Conservation (phyloP, 2,888 invertebrate genomes). For the Drosophila algonquin region DNA sequence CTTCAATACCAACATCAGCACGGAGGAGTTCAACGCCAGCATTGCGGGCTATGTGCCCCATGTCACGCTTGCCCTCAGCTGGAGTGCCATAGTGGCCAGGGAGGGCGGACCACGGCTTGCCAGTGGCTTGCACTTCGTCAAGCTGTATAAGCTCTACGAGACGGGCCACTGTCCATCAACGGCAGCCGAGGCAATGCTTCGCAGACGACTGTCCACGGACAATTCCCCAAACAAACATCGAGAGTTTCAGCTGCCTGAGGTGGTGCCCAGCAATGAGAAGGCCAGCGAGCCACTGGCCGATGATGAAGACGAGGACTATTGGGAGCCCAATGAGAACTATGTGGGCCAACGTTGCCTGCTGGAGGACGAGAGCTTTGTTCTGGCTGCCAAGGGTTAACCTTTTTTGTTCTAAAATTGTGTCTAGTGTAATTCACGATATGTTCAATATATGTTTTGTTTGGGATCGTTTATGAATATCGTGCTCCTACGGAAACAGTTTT, state of each 20-base stretch:
- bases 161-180: conserved; percentile 76
- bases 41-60: conserved; percentile 80
- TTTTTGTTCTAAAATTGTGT: conserved; percentile 10
- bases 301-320: conserved; percentile 80
- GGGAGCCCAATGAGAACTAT: conserved; percentile 82
- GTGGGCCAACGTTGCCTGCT: conserved; percentile 82
- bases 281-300: conserved; percentile 63
- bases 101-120: conserved; percentile 68
- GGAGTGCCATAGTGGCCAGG: conserved; percentile 80
- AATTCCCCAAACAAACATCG: conserved; percentile 35
- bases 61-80: conserved; percentile 80
- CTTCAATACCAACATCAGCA: conserved; percentile 78
- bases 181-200: conserved; percentile 19
- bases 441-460: conserved; percentile 1
- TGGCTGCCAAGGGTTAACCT: conserved; percentile 70
- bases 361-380: conserved; percentile 80
- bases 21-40: conserved; percentile 83
- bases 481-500: not conserved
- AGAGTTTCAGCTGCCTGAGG: conserved; percentile 62
- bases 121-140: conserved; percentile 81
- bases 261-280: conserved; percentile 42
- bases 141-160: conserved; percentile 82
- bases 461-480: conserved; percentile 1
- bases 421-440: conserved; percentile 1
- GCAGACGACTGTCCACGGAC: conserved; percentile 41